Percentiles rank a stretch among this genome's conserved stretches.
These are phyloP conservation scores for Formica selysi DNA, from an alignment of 1,140 invertebrate species.

Conservation along the genomic window DNA sequence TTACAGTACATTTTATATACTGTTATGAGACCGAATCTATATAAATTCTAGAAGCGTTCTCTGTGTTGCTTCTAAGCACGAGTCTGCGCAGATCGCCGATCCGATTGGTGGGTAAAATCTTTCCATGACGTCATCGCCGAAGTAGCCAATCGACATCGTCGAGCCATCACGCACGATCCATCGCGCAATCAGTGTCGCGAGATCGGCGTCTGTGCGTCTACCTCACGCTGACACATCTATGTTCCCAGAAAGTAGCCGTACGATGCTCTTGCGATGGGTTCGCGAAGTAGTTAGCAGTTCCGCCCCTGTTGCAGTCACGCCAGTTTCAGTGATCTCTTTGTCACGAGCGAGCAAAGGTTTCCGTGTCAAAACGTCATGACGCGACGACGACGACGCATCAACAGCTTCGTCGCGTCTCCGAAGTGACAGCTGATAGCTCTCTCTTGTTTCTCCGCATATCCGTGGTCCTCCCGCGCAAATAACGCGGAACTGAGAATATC, in stretches of 20 bases:
- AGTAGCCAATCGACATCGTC: too few relatives aligned
- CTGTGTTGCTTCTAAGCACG: too few relatives aligned
- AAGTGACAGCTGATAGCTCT: slow-evolving; percentile 29
- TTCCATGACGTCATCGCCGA: too few relatives aligned
- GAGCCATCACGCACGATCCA: background rate
- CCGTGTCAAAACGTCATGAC: slow-evolving; percentile 50
- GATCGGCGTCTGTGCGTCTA: background rate
- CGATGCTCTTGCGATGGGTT: background rate
- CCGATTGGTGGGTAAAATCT: too few relatives aligned
- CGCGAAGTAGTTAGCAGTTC: slow-evolving; percentile 39
- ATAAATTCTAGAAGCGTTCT: too few relatives aligned
- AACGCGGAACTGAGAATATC: background rate
- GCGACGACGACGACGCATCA: background rate
- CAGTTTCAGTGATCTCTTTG: slow-evolving; percentile 5
- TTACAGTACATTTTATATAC: too few relatives aligned
- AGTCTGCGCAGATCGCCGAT: too few relatives aligned
- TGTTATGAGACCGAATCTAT: too few relatives aligned
- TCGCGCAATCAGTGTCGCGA: background rate
- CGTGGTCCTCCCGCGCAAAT: too few relatives aligned
- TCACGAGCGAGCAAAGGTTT: background rate
- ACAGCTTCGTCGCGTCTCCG: background rate
- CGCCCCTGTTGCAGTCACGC: slow-evolving; percentile 23
- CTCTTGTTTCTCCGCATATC: slow-evolving; percentile 3
- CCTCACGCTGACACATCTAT: slow-evolving; percentile 22
- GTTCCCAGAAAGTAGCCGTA: background rate